Evolutionary conservation across 1,140 invertebrate genomes (phyloP).

Genomic region (Drosophila novamexicana): DNA sequence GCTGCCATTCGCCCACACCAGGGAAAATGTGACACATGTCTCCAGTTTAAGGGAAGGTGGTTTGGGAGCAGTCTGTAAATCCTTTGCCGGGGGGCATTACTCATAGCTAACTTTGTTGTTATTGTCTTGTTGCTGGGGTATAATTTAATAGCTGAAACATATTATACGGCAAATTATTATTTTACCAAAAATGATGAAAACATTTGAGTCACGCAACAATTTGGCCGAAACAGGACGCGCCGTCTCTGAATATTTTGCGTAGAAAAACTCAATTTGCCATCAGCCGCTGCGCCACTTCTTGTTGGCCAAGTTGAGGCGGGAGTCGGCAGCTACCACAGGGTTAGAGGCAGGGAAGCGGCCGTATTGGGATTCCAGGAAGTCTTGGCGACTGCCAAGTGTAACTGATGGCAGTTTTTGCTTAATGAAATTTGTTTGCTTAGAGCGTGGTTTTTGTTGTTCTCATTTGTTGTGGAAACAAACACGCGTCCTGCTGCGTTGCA

Average conservation of each 20-base stretch:
- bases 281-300: neutral
- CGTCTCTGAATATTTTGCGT: constrained; percentile 22
- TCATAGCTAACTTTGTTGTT: constrained; percentile 18
- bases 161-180: constrained; percentile 42
- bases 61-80: constrained; percentile 6
- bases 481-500: constrained; percentile 46
- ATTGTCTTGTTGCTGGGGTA: constrained; percentile 19
- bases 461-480: constrained; percentile 16
- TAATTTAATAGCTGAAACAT: constrained; percentile 39
- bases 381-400: constrained; percentile 35
- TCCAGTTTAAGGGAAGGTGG: neutral
- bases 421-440: constrained; percentile 45
- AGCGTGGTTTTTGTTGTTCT: neutral
- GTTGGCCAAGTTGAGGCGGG: constrained; percentile 14
- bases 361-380: constrained; percentile 23
- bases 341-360: neutral
- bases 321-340: neutral
- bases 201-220: constrained; percentile 60
- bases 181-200: constrained; percentile 51
- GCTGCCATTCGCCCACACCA: neutral
- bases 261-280: constrained; percentile 53
- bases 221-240: constrained; percentile 15
- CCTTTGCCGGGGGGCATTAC: constrained; percentile 37
- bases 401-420: constrained; percentile 38
- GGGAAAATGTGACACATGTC: constrained; percentile 28